Evolutionary conservation across 2,888 invertebrate genomes (phyloP), one percentile per base, ranked within the genome.

Genomic region (Leptopterna dolabrata): DNA sequence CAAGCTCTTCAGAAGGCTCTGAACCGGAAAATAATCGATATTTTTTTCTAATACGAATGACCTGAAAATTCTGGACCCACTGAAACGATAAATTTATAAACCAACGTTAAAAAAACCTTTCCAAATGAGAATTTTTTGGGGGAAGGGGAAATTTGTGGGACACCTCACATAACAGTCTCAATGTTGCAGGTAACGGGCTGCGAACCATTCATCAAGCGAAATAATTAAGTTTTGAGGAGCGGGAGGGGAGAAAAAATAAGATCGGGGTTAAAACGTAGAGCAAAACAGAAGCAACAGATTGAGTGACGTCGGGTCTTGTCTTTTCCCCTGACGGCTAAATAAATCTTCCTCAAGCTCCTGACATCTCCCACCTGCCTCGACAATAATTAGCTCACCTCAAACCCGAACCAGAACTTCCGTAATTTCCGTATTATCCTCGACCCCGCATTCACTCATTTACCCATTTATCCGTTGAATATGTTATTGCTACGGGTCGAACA

Each of bases 201-300:
- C 2, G 36, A 55, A 29, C 36, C 27, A 81, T 81, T 81, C 27
- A 55, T 81, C 81, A 81, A 47, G 6, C 16, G 16, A 55, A 55
- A 81, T 81, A 81, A 81, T 81, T 51, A 81, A 81, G 51, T 51
- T 81, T 19, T 13, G 81, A 13, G 43, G 41, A 45, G 55, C 47
- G 16, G 36, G 11, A 45, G 51, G 27, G 19, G n/a, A 76, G 36
- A 27, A 41, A 43, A 76, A 76, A 13, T 43, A 41, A 78, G 24
- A 27, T 0, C 2, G 16, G 36, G 36, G 73, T 30, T 81, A 29
- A 81, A 81, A 55, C 55, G 51, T 81, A 81, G 30, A 81, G 30
- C 16, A 81, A 81, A 81, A 81, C 55, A 29, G 81, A 81, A 81
- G 81, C 81, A 81, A 81, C 81, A 81, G 81, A 81, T 81, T 81